Percentiles rank a stretch among this genome's conserved stretches.
Evolutionary conservation across 1,140 invertebrate genomes (phyloP).

Genomic region (Drosophila kohkoa): DNA sequence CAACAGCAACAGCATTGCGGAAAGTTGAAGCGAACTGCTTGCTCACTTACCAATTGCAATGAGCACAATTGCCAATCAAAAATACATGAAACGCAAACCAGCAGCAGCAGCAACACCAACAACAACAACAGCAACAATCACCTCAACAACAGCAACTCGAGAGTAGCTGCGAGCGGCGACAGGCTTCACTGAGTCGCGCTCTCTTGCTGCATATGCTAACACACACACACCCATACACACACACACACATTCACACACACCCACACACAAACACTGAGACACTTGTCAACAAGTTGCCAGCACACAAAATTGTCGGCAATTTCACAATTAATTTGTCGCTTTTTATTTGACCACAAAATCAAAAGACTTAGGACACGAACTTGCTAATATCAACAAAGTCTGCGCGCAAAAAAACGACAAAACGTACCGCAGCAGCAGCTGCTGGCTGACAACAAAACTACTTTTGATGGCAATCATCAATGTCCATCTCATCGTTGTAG

Average conservation of each 20-base stretch:
- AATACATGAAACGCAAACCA: conserved; percentile 35
- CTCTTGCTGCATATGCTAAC: conserved; percentile 1
- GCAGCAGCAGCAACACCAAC: conserved; percentile 25
- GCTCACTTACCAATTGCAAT: conserved; percentile 57
- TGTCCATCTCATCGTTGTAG: neutral
- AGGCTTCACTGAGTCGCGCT: conserved; percentile 48
- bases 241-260: neutral
- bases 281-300: conserved; percentile 18
- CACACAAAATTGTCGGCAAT: conserved; percentile 18
- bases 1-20: conserved; percentile 25
- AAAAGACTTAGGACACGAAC: conserved; percentile 56
- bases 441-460: neutral
- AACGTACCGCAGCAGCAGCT: neutral
- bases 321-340: conserved; percentile 5
- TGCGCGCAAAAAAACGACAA: neutral
- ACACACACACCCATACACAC: conserved; percentile 14
- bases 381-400: conserved; percentile 6
- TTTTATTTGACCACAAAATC: conserved; percentile 20
- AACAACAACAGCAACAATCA: conserved; percentile 20
- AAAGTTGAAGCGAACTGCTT: conserved; percentile 44
- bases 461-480: neutral
- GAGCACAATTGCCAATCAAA: conserved; percentile 67
- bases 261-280: neutral
- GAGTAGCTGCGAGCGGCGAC: conserved; percentile 34
- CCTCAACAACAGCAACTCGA: conserved; percentile 7